Percentiles rank a stretch among this genome's conserved stretches.
Conservation (phyloP, 2,888 invertebrate genomes). For the Pachycephus smyrnensis region DNA sequence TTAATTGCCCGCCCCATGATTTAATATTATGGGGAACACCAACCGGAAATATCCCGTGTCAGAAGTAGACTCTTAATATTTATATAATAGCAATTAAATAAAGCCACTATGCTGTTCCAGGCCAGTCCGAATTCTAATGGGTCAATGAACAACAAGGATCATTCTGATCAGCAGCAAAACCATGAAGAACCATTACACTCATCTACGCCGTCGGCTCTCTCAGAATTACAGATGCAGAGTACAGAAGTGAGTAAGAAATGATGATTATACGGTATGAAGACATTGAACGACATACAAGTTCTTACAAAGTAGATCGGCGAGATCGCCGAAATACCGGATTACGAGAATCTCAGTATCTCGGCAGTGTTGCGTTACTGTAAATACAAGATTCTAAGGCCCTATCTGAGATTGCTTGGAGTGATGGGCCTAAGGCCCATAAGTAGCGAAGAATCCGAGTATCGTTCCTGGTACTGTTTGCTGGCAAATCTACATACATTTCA, state of each 20-base stretch:
- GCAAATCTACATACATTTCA: constrained; percentile 78
- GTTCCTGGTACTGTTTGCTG: constrained; percentile 72
- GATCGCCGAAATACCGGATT: constrained; percentile 76
- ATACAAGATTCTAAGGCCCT: constrained; percentile 83
- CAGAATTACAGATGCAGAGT: constrained; percentile 58
- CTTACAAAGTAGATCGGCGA: constrained; percentile 73
- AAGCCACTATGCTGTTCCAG: constrained; percentile 35
- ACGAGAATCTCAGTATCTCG: constrained; percentile 79
- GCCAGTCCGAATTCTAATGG: constrained; percentile 45
- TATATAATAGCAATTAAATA: background rate
- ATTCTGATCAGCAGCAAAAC: constrained; percentile 36
- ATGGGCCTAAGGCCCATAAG: constrained; percentile 81
- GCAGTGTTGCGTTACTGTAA: constrained; percentile 86
- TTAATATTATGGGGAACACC: background rate
- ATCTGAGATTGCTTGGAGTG: constrained; percentile 78
- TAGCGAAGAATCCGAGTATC: constrained; percentile 73
- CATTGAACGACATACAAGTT: constrained; percentile 40
- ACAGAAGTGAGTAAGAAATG: constrained; percentile 53
- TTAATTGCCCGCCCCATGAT: background rate
- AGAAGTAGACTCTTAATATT: background rate
- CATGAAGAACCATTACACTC: constrained; percentile 43
- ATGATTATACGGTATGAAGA: background rate
- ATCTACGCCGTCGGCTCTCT: constrained; percentile 52
- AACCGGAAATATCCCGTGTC: background rate
- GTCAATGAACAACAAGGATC: constrained; percentile 51